These are phyloP conservation scores for Drosophila ezoana DNA, from an alignment of 2,888 invertebrate genomes.

Conservation along the genomic window DNA sequence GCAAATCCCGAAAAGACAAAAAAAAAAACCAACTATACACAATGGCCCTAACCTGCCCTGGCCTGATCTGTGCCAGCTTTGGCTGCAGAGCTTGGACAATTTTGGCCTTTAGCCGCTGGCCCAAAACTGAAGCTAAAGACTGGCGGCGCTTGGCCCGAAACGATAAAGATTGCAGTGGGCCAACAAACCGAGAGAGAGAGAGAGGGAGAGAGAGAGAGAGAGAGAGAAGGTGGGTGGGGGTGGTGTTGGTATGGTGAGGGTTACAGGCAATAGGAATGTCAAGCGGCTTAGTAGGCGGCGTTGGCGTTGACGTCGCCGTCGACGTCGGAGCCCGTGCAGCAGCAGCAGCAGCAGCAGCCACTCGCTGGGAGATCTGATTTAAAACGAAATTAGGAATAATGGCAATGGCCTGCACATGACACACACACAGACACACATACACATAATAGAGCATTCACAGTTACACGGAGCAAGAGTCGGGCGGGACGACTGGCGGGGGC, in stretches of 20 bases:
- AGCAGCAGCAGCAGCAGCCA: constrained; percentile 23
- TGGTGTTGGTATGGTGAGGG: not conserved
- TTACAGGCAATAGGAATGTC: constrained; percentile 52
- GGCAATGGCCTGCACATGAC: constrained; percentile 80
- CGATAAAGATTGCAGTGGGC: constrained; percentile 49
- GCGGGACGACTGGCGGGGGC: not conserved
- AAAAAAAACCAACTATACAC: constrained; percentile 37
- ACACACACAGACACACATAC: constrained; percentile 50
- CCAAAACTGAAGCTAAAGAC: constrained; percentile 30
- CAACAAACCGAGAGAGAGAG: not conserved
- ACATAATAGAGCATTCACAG: constrained; percentile 48
- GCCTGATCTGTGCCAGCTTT: constrained; percentile 53
- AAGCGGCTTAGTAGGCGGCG: constrained; percentile 62
- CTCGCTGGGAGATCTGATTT: constrained; percentile 78
- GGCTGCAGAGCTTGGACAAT: constrained; percentile 44
- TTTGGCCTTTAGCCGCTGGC: constrained; percentile 52
- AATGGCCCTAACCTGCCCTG: constrained; percentile 71
- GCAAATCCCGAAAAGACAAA: constrained; percentile 20
- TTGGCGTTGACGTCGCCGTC: constrained; percentile 45
- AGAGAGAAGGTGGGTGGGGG: not conserved
- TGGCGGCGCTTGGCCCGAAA: constrained; percentile 51
- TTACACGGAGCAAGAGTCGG: constrained; percentile 15
- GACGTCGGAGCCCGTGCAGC: constrained; percentile 21
- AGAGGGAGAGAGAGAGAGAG: not conserved
- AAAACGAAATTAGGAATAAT: constrained; percentile 83